phyloP scores from a whole-genome alignment of 2,797 vertebrate species.

The Naso thynnoides region DNA sequence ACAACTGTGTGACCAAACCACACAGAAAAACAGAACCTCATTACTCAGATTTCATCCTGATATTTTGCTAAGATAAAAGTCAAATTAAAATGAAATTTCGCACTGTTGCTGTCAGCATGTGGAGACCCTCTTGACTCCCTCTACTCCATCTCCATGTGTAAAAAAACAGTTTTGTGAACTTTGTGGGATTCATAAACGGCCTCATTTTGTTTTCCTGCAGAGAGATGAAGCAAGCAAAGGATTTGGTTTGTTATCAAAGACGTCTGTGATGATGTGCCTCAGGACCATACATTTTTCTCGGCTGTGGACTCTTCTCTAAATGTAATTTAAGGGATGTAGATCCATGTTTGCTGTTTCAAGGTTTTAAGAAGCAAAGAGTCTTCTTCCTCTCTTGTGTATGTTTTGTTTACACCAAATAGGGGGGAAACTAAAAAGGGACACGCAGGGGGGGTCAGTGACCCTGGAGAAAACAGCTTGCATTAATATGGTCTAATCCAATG shows the following conservation, averaged over 20 bases:
- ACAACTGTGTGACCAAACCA: constrained; percentile 19
- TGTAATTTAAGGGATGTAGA: constrained; percentile 36
- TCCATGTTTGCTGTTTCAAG: constrained; percentile 12
- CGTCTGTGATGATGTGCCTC: constrained; percentile 85
- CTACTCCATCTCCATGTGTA: constrained; percentile 4
- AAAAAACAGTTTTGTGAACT: constrained; percentile 64
- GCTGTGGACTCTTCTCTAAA: constrained; percentile 37
- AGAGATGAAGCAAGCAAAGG: constrained; percentile 71
- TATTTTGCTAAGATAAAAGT: constrained; percentile 61
- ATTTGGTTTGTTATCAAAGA: constrained; percentile 87
- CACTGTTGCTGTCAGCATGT: constrained; percentile 33
- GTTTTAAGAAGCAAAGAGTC: constrained; percentile 26
- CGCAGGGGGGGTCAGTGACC: constrained; percentile 94
- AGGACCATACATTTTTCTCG: constrained; percentile 83
- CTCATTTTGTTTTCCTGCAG: constrained; percentile 61
- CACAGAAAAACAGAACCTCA: constrained; percentile 26
- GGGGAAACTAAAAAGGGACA: constrained; percentile 84
- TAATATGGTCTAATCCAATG: constrained; percentile 99
- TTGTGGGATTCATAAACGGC: constrained; percentile 47
- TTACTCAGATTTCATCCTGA: constrained; percentile 66
- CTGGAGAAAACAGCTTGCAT: constrained; percentile 99
- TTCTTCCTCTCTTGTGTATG: constrained; percentile 56
- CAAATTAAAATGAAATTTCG: constrained; percentile 45
- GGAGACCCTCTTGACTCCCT: constrained; percentile 38
- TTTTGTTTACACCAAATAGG: constrained; percentile 67